Percentiles rank a stretch among this genome's conserved stretches.
These are phyloP conservation scores for Fistularia tabacaria DNA, from an alignment of 2,797 vertebrate genomes.

Conservation along the genomic window DNA sequence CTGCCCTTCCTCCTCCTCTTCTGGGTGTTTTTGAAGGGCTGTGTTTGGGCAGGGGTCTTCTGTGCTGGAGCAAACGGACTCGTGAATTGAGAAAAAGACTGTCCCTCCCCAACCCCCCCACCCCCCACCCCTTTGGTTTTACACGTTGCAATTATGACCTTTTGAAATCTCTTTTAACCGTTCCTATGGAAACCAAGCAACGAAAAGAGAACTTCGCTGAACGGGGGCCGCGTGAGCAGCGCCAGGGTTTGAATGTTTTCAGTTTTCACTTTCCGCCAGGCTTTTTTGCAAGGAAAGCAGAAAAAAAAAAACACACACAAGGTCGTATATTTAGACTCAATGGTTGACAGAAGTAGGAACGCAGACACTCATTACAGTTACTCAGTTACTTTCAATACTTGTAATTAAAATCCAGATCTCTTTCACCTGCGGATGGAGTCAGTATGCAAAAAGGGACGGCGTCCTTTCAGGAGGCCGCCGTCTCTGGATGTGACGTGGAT, in stretches of 20 bases:
- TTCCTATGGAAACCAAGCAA: conserved; percentile 69
- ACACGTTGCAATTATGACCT: conserved; percentile 56
- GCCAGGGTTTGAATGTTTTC: conserved; percentile 42
- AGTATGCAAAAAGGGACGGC: conserved; percentile 8
- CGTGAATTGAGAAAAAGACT: conserved; percentile 46
- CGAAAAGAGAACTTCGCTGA: conserved; percentile 39
- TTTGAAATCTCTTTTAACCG: conserved; percentile 68
- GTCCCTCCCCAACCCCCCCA: too few species aligned
- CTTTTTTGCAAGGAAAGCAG: conserved; percentile 14
- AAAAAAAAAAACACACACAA: conserved; percentile 25
- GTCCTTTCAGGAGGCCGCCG: neutral
- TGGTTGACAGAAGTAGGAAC: conserved; percentile 3
- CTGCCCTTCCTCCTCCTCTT: conserved; percentile 1
- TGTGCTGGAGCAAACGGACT: conserved; percentile 47
- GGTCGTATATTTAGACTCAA: too few species aligned
- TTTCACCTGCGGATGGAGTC: neutral
- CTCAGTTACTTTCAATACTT: conserved; percentile 23
- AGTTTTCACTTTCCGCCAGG: conserved; percentile 41
- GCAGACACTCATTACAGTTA: conserved; percentile 20
- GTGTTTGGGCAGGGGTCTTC: conserved; percentile 12
- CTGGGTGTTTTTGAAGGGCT: conserved; percentile 20
- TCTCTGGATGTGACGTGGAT: conserved; percentile 3
- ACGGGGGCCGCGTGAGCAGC: conserved; percentile 45
- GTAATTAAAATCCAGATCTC: conserved; percentile 19
- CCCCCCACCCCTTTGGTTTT: conserved; percentile 43